Evolutionary conservation across 2,888 invertebrate genomes (phyloP), one percentile per base, ranked within the genome.

Genomic region (Malthinus seriepunctatus): DNA sequence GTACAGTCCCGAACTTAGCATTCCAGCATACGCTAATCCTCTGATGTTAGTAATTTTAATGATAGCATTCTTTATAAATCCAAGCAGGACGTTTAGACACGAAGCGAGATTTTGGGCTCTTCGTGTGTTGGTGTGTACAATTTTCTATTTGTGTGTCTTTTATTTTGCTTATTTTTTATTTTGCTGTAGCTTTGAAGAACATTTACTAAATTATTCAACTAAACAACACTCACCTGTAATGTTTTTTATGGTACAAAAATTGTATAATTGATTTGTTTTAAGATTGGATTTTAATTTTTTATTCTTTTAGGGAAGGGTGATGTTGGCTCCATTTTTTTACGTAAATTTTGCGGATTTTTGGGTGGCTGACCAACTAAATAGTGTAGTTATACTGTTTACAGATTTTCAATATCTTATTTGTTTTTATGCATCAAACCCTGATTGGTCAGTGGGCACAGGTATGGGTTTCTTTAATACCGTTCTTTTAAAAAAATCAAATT

Each of bases 271-370:
- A 42, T 14, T 42, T 42, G 23, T 57, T 23, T 33, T 15, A 15
- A n/a, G 31, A n/a, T 45, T 9, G n/a, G 33, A 50, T 63, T n/a
- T 42, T 12, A 23, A 23, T 23, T 23, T 47, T 57, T 44, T 63
- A n/a, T 54, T 61, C 60, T 79, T 80, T 51, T 77, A 93, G 93
- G 89, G 89, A 63, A 86, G 92, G 53, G 90, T 96, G 66, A 72
- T 95, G 45, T 86, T 91, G 33, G 95, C 97, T 0, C 97, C 97
- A 12, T 95, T 97, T 75, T 89, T 92, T 74, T 93, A 92, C 67
- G 97, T 98, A 7, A 87, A 91, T 39, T 98, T 97, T 76, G 96
- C 97, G 15, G 97, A 98, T 81, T 98, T 98, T 85, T 98, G 97
- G 97, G 87, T 98, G 77, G 97, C 96, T 4, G 97, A 98, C 82